A percentile compares a stretch with the other conserved stretches of the same genome.
Evolutionary conservation across 2,113 vertebrate genomes (phyloP).

Genomic region (Ceyx margarethae): DNA sequence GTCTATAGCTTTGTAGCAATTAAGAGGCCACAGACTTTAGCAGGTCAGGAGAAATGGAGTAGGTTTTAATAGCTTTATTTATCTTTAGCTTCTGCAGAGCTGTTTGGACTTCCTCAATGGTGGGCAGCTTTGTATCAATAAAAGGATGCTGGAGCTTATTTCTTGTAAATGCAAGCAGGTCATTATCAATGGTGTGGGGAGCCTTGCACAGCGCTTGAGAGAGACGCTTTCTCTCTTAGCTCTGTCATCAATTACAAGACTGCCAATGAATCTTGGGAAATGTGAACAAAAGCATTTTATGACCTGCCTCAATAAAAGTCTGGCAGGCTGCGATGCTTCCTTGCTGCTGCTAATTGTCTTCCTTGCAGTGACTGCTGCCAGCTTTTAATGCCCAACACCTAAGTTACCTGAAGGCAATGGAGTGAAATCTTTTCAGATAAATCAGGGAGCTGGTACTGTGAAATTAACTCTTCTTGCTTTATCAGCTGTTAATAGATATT

Average conservation of each 20-base stretch:
- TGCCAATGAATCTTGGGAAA: conserved; percentile 58
- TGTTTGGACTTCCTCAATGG: conserved; percentile 69
- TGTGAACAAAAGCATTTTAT: conserved; percentile 59
- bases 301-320: conserved; percentile 14
- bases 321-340: conserved; percentile 50
- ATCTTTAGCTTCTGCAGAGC: conserved; percentile 53
- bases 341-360: conserved; percentile 40
- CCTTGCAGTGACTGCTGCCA: neutral
- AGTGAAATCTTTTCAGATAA: neutral
- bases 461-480: neutral
- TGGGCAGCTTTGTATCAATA: conserved; percentile 67
- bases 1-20: conserved; percentile 64
- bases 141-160: conserved; percentile 64
- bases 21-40: conserved; percentile 70
- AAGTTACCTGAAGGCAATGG: neutral
- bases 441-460: neutral
- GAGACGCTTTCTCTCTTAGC: neutral
- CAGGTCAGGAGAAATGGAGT: conserved; percentile 66
- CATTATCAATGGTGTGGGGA: conserved; percentile 55
- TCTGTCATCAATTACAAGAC: conserved; percentile 53
- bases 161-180: conserved; percentile 69
- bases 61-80: conserved; percentile 69
- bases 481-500: neutral
- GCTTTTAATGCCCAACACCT: neutral
- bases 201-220: neutral